A percentile compares a stretch with the other conserved stretches of the same genome.
Conservation (phyloP, 2,113 vertebrate species). For the Nannobrachium achirus region DNA sequence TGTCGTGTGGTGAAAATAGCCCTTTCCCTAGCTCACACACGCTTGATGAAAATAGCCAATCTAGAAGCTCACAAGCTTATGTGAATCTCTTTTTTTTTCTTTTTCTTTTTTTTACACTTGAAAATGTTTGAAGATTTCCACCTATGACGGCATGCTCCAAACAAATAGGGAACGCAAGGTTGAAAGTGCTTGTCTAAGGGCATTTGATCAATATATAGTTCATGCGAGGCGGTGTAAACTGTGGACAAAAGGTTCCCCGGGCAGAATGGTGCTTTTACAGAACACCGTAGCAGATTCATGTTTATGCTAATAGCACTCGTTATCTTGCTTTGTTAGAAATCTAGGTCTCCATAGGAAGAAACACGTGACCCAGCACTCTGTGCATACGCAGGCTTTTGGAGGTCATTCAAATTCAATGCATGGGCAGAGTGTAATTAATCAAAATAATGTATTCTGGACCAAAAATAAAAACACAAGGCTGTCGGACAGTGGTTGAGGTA, state of each 20-base stretch:
- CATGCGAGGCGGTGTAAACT: slow-evolving; percentile 27
- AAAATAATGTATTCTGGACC: slow-evolving; percentile 56
- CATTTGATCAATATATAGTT: slow-evolving; percentile 3
- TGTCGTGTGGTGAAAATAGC: too few species aligned
- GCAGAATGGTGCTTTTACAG: slow-evolving; percentile 35
- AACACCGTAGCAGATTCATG: slow-evolving; percentile 24
- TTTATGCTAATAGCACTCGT: slow-evolving; percentile 67
- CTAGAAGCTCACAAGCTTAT: too few species aligned
- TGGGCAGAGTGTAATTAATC: slow-evolving; percentile 68
- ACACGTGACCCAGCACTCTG: slow-evolving; percentile 49
- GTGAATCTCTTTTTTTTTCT: too few species aligned
- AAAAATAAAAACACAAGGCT: slow-evolving; percentile 20
- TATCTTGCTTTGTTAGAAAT: slow-evolving; percentile 57
- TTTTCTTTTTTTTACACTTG: too few species aligned
- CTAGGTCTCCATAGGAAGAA: slow-evolving; percentile 46
- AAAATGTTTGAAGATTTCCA: too few species aligned
- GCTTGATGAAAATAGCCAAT: too few species aligned
- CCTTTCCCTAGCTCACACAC: too few species aligned
- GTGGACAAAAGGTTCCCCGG: slow-evolving; percentile 28
- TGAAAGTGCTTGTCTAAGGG: too few species aligned
- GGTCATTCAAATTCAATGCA: slow-evolving; percentile 66
- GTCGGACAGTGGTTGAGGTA: slow-evolving; percentile 33
- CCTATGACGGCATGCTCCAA: too few species aligned
- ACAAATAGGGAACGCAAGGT: too few species aligned
- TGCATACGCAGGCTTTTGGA: slow-evolving; percentile 57